Percentiles rank a stretch among this genome's conserved stretches.
Evolutionary conservation across 2,797 vertebrate genomes (phyloP).

Genomic region (Uromys caudimaculatus): DNA sequence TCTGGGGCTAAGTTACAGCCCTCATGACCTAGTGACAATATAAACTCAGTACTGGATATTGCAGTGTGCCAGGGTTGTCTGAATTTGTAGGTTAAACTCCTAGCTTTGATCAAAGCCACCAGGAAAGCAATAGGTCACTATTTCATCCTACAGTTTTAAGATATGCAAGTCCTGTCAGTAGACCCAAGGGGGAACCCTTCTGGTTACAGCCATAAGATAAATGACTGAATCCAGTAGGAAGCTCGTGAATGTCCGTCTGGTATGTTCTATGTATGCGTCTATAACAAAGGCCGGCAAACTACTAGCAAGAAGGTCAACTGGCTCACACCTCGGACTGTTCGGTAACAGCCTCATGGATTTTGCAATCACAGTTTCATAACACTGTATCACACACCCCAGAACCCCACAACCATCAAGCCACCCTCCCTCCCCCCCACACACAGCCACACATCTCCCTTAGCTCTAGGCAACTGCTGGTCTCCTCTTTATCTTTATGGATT

Average conservation of each 20-base stretch:
- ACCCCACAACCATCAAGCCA: background rate
- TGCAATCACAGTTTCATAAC: background rate
- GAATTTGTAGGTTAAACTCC: background rate
- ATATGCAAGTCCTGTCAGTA: background rate
- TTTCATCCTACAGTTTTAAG: background rate
- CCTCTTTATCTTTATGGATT: background rate
- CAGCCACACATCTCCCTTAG: background rate
- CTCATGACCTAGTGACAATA: background rate
- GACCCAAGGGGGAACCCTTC: background rate
- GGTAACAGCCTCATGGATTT: conserved; percentile 44
- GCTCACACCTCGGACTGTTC: background rate
- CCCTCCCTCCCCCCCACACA: too few relatives aligned
- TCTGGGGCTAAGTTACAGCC: background rate
- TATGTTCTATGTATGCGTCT: background rate
- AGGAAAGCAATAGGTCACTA: background rate
- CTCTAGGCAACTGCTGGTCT: background rate
- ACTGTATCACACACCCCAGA: background rate
- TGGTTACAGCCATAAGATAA: background rate
- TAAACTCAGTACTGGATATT: background rate
- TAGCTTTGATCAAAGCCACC: background rate
- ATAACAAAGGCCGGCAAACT: background rate
- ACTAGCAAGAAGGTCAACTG: background rate
- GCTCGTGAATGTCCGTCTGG: background rate
- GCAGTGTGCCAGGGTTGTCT: background rate
- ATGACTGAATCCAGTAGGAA: background rate